Conservation (phyloP, 2,888 invertebrate species). For the Amblyjoppa proteus region DNA sequence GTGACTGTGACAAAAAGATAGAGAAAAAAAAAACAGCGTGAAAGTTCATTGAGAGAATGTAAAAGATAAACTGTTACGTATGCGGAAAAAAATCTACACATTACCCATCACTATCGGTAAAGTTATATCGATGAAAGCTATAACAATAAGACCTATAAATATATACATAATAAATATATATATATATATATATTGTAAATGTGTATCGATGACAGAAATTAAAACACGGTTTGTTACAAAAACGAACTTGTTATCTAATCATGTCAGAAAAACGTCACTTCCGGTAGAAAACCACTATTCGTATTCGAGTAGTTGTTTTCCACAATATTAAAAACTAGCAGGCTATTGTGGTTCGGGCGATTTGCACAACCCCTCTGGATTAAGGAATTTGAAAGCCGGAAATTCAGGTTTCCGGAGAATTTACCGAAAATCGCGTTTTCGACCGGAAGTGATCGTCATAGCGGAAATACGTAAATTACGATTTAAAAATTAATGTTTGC, state of each 20-base stretch:
- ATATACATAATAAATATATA: slow-evolving; percentile 75
- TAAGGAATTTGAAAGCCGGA: neutral
- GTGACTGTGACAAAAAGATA: slow-evolving; percentile 31
- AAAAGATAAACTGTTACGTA: slow-evolving; percentile 47
- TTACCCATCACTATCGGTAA: slow-evolving; percentile 78
- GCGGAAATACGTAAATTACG: no score
- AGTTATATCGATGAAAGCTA: slow-evolving; percentile 76
- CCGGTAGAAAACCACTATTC: neutral
- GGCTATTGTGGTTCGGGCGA: neutral
- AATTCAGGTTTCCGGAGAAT: neutral
- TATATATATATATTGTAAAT: slow-evolving; percentile 84
- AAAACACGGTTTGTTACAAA: slow-evolving; percentile 84
- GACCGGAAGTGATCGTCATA: no score
- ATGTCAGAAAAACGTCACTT: neutral
- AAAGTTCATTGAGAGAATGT: slow-evolving; percentile 47
- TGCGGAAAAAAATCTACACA: slow-evolving; percentile 71
- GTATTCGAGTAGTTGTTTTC: no score
- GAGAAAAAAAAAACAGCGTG: slow-evolving; percentile 33
- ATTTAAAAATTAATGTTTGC: no score
- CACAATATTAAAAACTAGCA: neutral
- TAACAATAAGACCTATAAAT: slow-evolving; percentile 80
- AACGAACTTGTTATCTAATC: neutral
- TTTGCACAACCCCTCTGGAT: neutral
- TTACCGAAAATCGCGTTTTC: no score
- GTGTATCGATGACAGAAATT: slow-evolving; percentile 83